These are phyloP conservation scores for Meta bourneti DNA, from an alignment of 2,888 invertebrate genomes.

Conservation along the genomic window DNA sequence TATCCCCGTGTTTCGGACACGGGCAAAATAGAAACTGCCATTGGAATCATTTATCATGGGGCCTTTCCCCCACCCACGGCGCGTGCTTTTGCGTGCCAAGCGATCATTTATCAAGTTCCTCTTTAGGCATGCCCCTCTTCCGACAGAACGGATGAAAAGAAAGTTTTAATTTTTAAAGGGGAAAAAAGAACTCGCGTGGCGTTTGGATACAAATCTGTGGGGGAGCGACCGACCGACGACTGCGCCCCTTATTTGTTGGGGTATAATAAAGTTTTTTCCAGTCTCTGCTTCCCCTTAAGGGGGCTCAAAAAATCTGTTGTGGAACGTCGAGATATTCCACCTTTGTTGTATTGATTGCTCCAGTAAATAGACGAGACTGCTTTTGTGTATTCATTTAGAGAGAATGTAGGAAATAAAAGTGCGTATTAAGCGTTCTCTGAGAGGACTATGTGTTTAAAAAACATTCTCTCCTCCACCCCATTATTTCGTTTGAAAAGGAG, in stretches of 20 bases:
- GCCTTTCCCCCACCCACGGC: slow-evolving; percentile 34
- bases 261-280: slow-evolving; percentile 36
- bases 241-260: slow-evolving; percentile 63
- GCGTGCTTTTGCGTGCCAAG: slow-evolving; percentile 74
- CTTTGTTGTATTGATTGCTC: slow-evolving; percentile 35
- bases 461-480: no score
- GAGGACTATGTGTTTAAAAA: no score
- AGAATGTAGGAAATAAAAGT: not conserved
- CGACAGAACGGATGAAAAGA: slow-evolving; percentile 58
- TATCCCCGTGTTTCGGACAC: slow-evolving; percentile 71
- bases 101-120: slow-evolving; percentile 75
- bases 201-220: slow-evolving; percentile 57
- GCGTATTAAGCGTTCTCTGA: no score
- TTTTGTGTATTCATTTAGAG: not conserved
- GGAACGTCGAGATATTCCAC: slow-evolving; percentile 32
- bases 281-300: not conserved
- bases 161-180: slow-evolving; percentile 71
- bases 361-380: not conserved
- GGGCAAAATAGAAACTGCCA: slow-evolving; percentile 69
- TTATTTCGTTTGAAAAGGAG: no score
- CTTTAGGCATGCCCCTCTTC: slow-evolving; percentile 55
- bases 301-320: slow-evolving; percentile 32
- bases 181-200: slow-evolving; percentile 15
- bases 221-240: slow-evolving; percentile 13
- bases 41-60: slow-evolving; percentile 69